These are phyloP conservation scores for Acridotheres tristis DNA, from an alignment of 2,797 vertebrate species.

Conservation along the genomic window DNA sequence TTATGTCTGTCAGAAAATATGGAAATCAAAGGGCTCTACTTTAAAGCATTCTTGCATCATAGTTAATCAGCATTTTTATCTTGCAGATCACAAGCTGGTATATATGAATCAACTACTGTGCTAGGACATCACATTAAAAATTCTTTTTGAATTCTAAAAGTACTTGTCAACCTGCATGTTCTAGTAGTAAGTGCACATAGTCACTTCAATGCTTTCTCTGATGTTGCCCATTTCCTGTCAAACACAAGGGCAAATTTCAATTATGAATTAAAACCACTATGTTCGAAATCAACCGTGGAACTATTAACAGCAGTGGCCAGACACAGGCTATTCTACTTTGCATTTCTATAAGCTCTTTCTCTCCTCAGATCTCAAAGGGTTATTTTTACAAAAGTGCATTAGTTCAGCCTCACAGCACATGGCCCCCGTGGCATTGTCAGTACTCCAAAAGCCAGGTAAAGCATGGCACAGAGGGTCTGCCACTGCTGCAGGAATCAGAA, in stretches of 20 bases:
- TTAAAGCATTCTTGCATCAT: constrained; percentile 38
- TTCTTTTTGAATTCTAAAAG: constrained; percentile 39
- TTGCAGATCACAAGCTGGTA: constrained; percentile 21
- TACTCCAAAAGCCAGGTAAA: neutral
- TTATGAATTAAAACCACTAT: neutral
- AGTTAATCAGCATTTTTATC: constrained; percentile 56
- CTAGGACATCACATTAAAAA: constrained; percentile 22
- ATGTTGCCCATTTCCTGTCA: constrained; percentile 2
- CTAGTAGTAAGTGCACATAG: neutral
- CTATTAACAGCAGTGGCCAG: neutral
- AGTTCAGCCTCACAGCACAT: neutral
- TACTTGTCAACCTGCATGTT: constrained; percentile 15
- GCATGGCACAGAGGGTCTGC: neutral
- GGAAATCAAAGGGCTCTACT: constrained; percentile 52
- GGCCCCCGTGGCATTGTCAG: neutral
- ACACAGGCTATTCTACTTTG: neutral
- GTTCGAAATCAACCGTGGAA: neutral
- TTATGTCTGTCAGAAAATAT: constrained; percentile 41
- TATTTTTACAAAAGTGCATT: neutral
- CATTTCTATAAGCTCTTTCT: neutral
- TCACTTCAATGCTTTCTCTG: neutral
- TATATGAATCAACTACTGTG: constrained; percentile 1
- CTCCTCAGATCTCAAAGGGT: neutral
- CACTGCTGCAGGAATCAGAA: neutral
- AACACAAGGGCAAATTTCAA: constrained; percentile 15